These are phyloP conservation scores for Mesorhabditis belari DNA, from an alignment of 2,888 invertebrate species.

Conservation along the genomic window DNA sequence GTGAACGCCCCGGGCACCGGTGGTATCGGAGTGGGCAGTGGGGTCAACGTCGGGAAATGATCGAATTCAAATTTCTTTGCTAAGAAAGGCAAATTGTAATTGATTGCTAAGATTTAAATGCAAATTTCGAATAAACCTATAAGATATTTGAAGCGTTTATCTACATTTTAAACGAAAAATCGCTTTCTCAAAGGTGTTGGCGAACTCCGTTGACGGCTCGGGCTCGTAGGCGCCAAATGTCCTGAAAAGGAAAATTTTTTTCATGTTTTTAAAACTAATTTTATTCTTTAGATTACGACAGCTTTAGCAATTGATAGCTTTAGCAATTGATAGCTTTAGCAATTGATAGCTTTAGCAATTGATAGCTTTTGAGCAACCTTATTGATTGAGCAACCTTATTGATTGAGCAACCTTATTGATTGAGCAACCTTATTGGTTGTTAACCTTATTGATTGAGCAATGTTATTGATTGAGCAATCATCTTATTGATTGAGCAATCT, in stretches of 20 bases:
- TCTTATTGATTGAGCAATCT: no score
- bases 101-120: no score
- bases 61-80: neutral
- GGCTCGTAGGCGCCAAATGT: conserved; percentile 33
- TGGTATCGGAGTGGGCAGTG: conserved; percentile 32
- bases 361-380: neutral
- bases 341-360: no score
- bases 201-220: conserved; percentile 30
- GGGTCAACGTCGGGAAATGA: conserved; percentile 30
- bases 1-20: conserved; percentile 39
- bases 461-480: no score
- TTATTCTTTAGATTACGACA: neutral
- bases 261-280: neutral
- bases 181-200: conserved; percentile 23
- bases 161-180: neutral
- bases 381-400: no score
- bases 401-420: no score
- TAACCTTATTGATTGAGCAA: no score
- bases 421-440: no score
- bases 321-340: no score
- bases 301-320: neutral
- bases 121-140: no score
- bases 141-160: neutral
- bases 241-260: conserved; percentile 11
- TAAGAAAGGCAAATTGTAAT: neutral